Conservation (phyloP, 2,888 invertebrate species). For the Limulus polyphemus region DNA sequence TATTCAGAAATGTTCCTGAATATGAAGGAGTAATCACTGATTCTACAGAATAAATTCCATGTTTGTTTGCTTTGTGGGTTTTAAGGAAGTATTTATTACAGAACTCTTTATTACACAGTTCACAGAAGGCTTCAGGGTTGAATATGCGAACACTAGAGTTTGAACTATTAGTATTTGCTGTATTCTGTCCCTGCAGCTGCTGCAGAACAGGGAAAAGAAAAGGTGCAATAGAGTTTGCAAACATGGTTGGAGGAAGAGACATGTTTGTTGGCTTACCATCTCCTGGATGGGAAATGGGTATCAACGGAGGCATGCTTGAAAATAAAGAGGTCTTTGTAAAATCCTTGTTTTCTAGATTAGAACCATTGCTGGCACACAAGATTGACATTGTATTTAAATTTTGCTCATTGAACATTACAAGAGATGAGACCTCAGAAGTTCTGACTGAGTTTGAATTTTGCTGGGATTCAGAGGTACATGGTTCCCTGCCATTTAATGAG, state of each 20-base stretch:
- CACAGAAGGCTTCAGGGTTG: constrained; percentile 94
- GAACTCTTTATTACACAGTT: constrained; percentile 95
- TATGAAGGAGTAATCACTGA: constrained; percentile 23
- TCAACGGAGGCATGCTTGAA: constrained; percentile 22
- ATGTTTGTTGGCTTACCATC: constrained; percentile 17
- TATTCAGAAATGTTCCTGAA: constrained; percentile 20
- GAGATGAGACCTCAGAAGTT: too few relatives aligned
- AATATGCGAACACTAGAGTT: constrained; percentile 52
- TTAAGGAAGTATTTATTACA: constrained; percentile 97
- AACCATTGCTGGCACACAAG: constrained; percentile 25
- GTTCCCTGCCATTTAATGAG: constrained; percentile 18
- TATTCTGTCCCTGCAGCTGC: constrained; percentile 12
- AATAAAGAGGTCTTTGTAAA: constrained; percentile 19
- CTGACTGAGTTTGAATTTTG: constrained; percentile 2
- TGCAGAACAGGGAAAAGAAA: constrained; percentile 26
- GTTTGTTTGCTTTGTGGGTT: constrained; percentile 95
- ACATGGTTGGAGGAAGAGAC: constrained; percentile 25
- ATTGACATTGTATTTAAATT: too few relatives aligned
- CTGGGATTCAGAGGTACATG: constrained; percentile 18
- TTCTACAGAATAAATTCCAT: constrained; percentile 68
- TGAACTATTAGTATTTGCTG: not conserved
- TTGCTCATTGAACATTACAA: too few relatives aligned
- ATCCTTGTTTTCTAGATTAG: not conserved
- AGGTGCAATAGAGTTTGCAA: constrained; percentile 26
- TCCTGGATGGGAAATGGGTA: constrained; percentile 21